Base-by-base conservation (phyloP, 2,113 vertebrate genomes). In the Sphyrna mokarran region DNA sequence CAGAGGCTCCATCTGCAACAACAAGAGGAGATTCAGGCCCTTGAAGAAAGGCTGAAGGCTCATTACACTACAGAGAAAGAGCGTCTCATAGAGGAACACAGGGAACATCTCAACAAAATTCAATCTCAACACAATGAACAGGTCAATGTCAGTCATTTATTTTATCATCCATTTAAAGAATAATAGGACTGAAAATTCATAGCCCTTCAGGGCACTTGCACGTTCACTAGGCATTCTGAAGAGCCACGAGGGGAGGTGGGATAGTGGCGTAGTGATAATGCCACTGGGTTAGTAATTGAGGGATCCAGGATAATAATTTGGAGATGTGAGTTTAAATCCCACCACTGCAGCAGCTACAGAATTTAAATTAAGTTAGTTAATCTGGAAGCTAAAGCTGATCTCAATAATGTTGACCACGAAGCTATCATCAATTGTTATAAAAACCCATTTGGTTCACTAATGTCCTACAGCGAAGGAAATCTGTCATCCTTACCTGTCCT, bases 11-110 rank as follows among this genome's bases (percentile, higher is more conserved):
- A 96, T 87, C 96, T 96, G 96, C 97, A 98, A 97, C 98, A 99
- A 97, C 97, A 97, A 97, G 97, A 97, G 20, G 98, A 99, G 97
- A 97, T 99, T 96, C 97, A 96, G 96, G 97, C 96, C 0, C 95
- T 99, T 97, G 98, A 99, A 97, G 97, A 98, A 96, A 96, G 96
- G 76, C 97, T 99, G 97, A 98, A 97, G 96, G 96, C 97, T 7
- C 98, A 97, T 40, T 98, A 98, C 95, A 37, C 68, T 11, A 94
- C 96, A 0, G 97, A 98, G 96, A 96, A 85, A 5, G 96, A 97
- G 1, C 97, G 54, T 37, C 96, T 99, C 95, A 97, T 97, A 96
- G 97, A 97, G 72, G 97, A 98, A 89, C 98, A 98, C 86, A 95
- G 9, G 0, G 78, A 96, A 23, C 97, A 98, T 95, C 96, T 98